Evolutionary conservation across 2,113 vertebrate species (phyloP), one percentile per base, ranked within the genome.

Genomic region (Otis tarda): DNA sequence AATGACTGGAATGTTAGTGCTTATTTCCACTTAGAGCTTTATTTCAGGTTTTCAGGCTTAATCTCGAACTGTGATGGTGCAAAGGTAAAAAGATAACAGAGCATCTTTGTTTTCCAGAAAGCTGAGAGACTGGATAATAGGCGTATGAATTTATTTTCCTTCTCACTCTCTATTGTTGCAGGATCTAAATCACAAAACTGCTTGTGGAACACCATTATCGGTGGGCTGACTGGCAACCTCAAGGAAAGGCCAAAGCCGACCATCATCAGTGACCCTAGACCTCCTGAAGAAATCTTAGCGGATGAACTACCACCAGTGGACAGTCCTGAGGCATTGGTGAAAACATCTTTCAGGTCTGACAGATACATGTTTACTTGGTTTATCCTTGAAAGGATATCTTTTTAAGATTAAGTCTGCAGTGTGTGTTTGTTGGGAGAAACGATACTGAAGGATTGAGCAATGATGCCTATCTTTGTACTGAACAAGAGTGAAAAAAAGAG

Each of bases 161-260:
- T 89, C 16, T 77, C 7, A 2, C 12, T 45, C 35, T 85, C 17
- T 76, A 20, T 50, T 86, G 64, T 63, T 94, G 20, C 79, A 99
- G 99, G 99, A n/a, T 99, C 99, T 64, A 99, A 99, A 96, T 99
- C 99, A 33, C 99, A 99, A 96, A 99, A 98, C 95, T 99, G 98
- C 68, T 93, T 99, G 85, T 99, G 99, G 99, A 99, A 98, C 75
- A 98, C 98, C 82, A 98, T 99, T 94, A 98, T 99, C 0, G 97
- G 98, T 13, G 98, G 98, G 28, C 98, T 99, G 94, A 98, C 98
- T 0, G 98, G 98, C 64, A 99, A 98, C 89, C 97, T 98, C 89
- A 98, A 98, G 82, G 98, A 97, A 89, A 98, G 98, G 91, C 97
- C 98, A 78, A 98, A 98, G 84, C 96, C 97, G 0, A 98, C 96